Conservation (phyloP, 2,797 vertebrate genomes). For the Syncerus caffer region DNA sequence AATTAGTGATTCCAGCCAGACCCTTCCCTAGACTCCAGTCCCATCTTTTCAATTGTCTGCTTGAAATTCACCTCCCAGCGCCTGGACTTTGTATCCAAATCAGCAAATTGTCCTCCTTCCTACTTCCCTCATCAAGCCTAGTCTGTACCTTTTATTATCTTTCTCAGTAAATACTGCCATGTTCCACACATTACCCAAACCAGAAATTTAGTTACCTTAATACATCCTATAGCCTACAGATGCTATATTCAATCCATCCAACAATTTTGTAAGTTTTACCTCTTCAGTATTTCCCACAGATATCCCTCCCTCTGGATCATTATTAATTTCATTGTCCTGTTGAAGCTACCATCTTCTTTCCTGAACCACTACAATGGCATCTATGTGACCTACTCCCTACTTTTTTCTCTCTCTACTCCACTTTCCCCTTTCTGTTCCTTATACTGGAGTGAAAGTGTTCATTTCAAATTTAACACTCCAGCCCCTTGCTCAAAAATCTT, state of each 20-base stretch:
- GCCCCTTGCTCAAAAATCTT: not conserved
- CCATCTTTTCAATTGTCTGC: not conserved
- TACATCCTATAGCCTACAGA: not conserved
- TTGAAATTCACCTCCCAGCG: not conserved
- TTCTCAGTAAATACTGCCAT: not conserved
- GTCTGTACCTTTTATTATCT: not conserved
- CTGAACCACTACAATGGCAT: not conserved
- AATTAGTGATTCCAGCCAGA: not conserved
- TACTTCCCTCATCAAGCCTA: not conserved
- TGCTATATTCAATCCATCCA: not conserved
- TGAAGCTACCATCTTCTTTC: not conserved
- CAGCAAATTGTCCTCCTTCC: not conserved
- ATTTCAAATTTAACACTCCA: not conserved
- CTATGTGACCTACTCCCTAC: not conserved
- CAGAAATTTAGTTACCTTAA: not conserved
- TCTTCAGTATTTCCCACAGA: not conserved
- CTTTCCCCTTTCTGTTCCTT: not conserved
- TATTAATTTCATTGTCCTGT: not conserved
- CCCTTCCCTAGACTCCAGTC: not conserved
- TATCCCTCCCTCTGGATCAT: not conserved
- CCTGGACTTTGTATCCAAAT: not conserved
- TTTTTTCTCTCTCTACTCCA: not conserved
- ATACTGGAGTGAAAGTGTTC: not conserved
- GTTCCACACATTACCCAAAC: not conserved
- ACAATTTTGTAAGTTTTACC: not conserved